Conservation (phyloP, 2,888 invertebrate species). For the Eilema griseolum region DNA sequence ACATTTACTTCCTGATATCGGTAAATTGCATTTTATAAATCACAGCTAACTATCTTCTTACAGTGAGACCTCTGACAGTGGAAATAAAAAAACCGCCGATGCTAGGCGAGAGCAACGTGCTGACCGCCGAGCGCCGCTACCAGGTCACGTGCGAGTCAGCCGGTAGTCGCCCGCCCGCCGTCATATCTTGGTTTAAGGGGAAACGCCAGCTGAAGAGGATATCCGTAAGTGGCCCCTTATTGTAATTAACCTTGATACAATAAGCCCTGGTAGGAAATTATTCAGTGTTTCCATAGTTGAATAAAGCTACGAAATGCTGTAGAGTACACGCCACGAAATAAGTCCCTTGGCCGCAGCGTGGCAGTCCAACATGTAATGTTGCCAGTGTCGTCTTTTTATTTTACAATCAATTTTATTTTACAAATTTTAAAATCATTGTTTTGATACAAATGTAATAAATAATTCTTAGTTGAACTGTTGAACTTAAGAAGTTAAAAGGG, state of each 20-base stretch:
- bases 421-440: too few species aligned
- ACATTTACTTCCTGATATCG: not conserved
- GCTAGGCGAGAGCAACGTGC: conserved; percentile 85
- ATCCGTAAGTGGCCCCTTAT: conserved; percentile 86
- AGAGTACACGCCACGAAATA: too few species aligned
- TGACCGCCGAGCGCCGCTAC: conserved; percentile 94
- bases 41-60: conserved; percentile 24
- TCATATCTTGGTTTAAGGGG: conserved; percentile 96
- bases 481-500: too few species aligned
- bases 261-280: not conserved
- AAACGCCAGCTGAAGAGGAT: conserved; percentile 93
- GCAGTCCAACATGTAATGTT: too few species aligned
- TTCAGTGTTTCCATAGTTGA: not conserved
- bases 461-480: too few species aligned
- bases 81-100: conserved; percentile 89
- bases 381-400: too few species aligned
- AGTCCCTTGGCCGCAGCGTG: too few species aligned
- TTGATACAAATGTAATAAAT: too few species aligned
- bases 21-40: not conserved
- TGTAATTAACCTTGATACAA: not conserved
- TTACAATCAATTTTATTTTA: too few species aligned
- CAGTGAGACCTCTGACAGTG: conserved; percentile 94
- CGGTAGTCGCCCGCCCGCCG: conserved; percentile 94
- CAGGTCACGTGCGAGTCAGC: conserved; percentile 94
- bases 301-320: not conserved